Percentiles rank a stretch among this genome's conserved stretches.
Evolutionary conservation across 2,888 invertebrate species (phyloP).

Genomic region (Amphipoea lucens): DNA sequence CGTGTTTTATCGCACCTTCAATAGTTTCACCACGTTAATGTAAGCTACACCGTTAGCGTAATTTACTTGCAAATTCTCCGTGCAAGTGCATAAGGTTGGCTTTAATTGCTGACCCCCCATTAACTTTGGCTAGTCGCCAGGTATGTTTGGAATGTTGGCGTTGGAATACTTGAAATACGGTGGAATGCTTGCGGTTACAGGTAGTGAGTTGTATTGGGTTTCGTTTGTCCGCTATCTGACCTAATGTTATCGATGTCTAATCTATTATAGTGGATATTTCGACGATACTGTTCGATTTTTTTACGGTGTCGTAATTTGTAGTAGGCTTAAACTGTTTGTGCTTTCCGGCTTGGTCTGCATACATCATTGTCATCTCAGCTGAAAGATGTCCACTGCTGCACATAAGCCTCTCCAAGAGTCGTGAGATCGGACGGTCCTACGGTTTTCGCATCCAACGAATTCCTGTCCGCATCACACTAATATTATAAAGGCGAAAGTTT

Average conservation of each 20-base stretch:
- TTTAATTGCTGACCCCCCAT: slow-evolving; percentile 19
- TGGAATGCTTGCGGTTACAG: background rate
- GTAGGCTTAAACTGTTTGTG: background rate
- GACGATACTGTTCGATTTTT: background rate
- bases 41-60: slow-evolving; percentile 46
- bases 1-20: slow-evolving; percentile 51
- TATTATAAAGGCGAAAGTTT: no score
- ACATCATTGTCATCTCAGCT: background rate
- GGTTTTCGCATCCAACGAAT: background rate
- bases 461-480: background rate
- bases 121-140: slow-evolving; percentile 47
- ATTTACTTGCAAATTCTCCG: slow-evolving; percentile 52
- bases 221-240: background rate
- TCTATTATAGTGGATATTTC: background rate
- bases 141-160: slow-evolving; percentile 8
- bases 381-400: background rate
- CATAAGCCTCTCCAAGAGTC: background rate
- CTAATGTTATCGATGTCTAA: slow-evolving; percentile 6
- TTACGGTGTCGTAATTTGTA: background rate
- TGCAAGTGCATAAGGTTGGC: slow-evolving; percentile 41
- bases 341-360: background rate
- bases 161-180: slow-evolving; percentile 11
- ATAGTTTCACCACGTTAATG: slow-evolving; percentile 48
- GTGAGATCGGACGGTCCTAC: no score
- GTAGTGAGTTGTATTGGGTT: background rate